Percentiles rank a stretch among this genome's conserved stretches.
phyloP scores from a whole-genome alignment of 30 jellyfish, hydroid and myxozoan species.

The Rhopilema esculentum region DNA sequence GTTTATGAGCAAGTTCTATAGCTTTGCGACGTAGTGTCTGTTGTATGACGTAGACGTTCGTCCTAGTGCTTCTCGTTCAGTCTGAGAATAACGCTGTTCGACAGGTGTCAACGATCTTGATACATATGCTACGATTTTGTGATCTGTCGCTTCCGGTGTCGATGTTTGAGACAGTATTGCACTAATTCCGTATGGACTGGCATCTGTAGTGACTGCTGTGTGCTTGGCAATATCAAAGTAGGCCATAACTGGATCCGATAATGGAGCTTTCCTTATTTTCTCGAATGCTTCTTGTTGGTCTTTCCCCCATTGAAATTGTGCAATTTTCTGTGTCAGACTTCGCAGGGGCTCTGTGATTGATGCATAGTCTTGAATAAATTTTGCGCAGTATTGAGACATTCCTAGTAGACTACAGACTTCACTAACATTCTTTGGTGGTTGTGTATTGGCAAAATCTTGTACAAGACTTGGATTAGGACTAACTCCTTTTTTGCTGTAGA shows the following conservation, averaged over 20 bases:
- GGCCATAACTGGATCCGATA: constrained; percentile 54
- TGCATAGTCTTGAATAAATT: constrained; percentile 7
- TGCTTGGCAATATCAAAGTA: constrained; percentile 27
- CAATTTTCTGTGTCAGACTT: background rate
- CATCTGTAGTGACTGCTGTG: constrained; percentile 56
- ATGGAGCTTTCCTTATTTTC: constrained; percentile 17
- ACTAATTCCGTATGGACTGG: constrained; percentile 54
- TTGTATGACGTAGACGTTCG: background rate
- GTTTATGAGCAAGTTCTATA: constrained; percentile 33
- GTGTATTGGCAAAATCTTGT: constrained; percentile 58
- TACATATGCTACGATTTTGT: constrained; percentile 35
- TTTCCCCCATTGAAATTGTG: constrained; percentile 52
- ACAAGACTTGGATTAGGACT: constrained; percentile 69
- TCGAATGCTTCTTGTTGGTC: constrained; percentile 44
- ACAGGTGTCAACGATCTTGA: constrained; percentile 54
- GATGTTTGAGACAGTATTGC: constrained; percentile 57
- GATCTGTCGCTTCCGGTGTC: constrained; percentile 56
- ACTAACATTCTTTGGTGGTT: constrained; percentile 45
- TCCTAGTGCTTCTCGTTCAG: constrained; percentile 30
- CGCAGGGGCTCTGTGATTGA: constrained; percentile 10
- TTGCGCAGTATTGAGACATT: background rate
- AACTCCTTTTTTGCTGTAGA: constrained; percentile 62
- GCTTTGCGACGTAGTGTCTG: constrained; percentile 23
- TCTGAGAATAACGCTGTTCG: constrained; percentile 53
- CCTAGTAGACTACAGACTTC: constrained; percentile 12